These are phyloP conservation scores for Homalodisca vitripennis DNA, from an alignment of 1,140 invertebrate genomes.

Conservation along the genomic window DNA sequence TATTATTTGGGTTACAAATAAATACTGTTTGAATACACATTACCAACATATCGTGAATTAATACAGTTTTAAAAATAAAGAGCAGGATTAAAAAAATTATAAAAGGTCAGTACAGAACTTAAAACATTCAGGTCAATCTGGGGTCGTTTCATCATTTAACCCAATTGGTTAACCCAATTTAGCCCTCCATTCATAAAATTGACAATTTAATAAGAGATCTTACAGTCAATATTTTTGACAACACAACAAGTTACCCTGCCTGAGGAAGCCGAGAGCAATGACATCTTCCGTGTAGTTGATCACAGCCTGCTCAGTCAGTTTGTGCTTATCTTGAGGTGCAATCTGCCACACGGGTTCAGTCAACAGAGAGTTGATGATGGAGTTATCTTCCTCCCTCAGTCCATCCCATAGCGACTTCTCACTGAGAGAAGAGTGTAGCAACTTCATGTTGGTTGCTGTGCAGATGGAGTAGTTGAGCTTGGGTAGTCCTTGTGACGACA, in stretches of 20 bases:
- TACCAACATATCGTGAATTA: too few relatives aligned
- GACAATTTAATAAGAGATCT: too few relatives aligned
- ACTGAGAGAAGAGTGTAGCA: constrained; percentile 67
- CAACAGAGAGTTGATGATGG: constrained; percentile 69
- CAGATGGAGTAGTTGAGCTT: constrained; percentile 85
- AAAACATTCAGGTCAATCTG: too few relatives aligned
- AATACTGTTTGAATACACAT: too few relatives aligned
- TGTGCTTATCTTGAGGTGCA: constrained; percentile 59
- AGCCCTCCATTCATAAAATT: too few relatives aligned
- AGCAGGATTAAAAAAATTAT: too few relatives aligned
- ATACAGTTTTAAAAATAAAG: too few relatives aligned
- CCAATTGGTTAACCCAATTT: too few relatives aligned
- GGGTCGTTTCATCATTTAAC: too few relatives aligned
- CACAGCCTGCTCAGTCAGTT: constrained; percentile 64
- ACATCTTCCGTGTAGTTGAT: constrained; percentile 82
- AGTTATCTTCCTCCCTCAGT: constrained; percentile 67
- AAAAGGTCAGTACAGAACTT: too few relatives aligned
- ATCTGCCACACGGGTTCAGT: constrained; percentile 85
- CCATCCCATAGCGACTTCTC: constrained; percentile 80
- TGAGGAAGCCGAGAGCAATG: constrained; percentile 68
- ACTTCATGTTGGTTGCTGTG: constrained; percentile 72
- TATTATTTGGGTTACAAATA: too few relatives aligned
- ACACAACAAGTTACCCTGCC: constrained; percentile 62
- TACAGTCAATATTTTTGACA: too few relatives aligned
- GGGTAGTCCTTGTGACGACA: constrained; percentile 62